A percentile compares a stretch with the other conserved stretches of the same genome.
These are phyloP conservation scores for Rhinopomastus cyanomelas DNA, from an alignment of 2,113 vertebrate genomes.

Conservation along the genomic window DNA sequence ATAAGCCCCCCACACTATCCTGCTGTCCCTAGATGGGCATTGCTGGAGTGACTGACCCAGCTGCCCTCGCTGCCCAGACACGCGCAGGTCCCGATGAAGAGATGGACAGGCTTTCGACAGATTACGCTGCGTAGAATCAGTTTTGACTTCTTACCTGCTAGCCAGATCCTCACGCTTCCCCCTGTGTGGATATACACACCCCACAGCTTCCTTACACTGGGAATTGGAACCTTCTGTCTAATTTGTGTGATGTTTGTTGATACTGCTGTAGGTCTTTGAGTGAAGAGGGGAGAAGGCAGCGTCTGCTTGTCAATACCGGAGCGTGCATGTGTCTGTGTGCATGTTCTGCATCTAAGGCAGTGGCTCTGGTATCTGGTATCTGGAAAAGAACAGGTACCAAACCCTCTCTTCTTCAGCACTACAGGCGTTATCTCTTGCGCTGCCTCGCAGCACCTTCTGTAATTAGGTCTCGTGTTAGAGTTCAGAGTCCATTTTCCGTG, in stretches of 20 bases:
- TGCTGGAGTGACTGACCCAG: neutral
- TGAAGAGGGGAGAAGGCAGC: neutral
- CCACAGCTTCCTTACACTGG: neutral
- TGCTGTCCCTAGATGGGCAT: neutral
- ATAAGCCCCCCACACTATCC: neutral
- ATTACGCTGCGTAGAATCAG: neutral
- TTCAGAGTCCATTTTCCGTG: neutral
- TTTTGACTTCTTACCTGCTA: neutral
- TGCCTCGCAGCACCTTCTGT: neutral
- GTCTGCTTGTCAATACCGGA: neutral
- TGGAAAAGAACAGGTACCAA: neutral
- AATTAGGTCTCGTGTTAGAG: conserved; percentile 7
- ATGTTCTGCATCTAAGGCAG: neutral
- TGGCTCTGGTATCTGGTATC: neutral
- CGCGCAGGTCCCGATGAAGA: neutral
- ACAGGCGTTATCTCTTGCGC: neutral
- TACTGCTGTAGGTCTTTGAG: neutral
- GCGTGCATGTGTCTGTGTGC: neutral
- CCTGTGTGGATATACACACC: too few species aligned
- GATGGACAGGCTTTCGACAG: neutral
- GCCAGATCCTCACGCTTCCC: neutral
- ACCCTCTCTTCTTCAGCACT: neutral
- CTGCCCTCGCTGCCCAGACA: neutral
- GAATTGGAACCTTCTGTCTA: neutral
- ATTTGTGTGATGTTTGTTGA: neutral